Evolutionary conservation across 2,888 invertebrate genomes (phyloP).

Genomic region (Athalia cordata): DNA sequence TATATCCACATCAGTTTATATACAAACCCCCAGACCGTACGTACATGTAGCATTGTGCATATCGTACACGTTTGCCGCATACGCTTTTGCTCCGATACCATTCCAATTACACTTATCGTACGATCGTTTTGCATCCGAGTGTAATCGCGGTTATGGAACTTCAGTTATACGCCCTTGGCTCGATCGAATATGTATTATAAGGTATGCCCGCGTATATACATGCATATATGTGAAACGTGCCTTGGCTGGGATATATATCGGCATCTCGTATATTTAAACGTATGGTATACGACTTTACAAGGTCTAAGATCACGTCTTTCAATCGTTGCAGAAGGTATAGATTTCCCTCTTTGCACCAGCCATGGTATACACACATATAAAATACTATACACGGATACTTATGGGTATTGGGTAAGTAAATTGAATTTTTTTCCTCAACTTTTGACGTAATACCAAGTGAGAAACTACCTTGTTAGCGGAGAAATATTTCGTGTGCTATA

Average conservation of each 20-base stretch:
- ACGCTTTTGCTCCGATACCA: constrained; percentile 9
- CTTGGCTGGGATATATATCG: constrained; percentile 14
- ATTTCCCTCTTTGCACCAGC: neutral
- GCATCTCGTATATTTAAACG: constrained; percentile 16
- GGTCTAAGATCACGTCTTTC: constrained; percentile 35
- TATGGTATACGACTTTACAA: constrained; percentile 36
- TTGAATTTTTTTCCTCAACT: constrained; percentile 13
- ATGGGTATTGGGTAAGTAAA: constrained; percentile 19
- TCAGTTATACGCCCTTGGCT: constrained; percentile 26
- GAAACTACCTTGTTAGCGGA: constrained; percentile 35
- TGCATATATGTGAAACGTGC: neutral
- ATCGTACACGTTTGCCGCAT: neutral
- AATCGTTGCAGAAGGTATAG: constrained; percentile 8
- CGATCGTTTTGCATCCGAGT: constrained; percentile 18
- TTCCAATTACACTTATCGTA: constrained; percentile 22
- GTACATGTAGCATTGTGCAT: neutral
- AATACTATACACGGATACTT: too few species aligned
- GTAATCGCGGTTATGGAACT: constrained; percentile 23
- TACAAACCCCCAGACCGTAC: neutral
- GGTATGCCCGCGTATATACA: neutral
- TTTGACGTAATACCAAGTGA: constrained; percentile 32
- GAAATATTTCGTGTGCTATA: constrained; percentile 23
- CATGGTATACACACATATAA: neutral
- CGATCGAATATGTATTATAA: constrained; percentile 10
- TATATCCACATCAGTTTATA: constrained; percentile 20